phyloP scores from a whole-genome alignment of 2,888 invertebrate species.

The Trachelus iudaicus region DNA sequence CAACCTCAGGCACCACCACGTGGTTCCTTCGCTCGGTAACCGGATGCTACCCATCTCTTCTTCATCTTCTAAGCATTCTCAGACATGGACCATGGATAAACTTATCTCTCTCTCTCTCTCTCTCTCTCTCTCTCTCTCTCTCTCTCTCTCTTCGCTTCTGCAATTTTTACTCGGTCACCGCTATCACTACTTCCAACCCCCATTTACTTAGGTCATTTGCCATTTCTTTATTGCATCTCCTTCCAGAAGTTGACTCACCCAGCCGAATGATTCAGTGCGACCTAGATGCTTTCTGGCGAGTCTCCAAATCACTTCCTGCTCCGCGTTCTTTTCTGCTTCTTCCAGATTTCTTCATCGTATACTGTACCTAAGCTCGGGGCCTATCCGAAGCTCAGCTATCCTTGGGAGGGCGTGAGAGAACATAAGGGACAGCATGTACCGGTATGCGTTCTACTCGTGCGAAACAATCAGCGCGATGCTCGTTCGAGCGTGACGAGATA shows the following conservation, averaged over 20 bases:
- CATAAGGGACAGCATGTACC: conserved; percentile 44
- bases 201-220: conserved; percentile 37
- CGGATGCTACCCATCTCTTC: not conserved
- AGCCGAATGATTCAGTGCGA: conserved; percentile 51
- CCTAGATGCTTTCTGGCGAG: conserved; percentile 54
- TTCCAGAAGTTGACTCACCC: conserved; percentile 26
- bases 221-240: conserved; percentile 52
- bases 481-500: conserved; percentile 14
- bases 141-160: not conserved
- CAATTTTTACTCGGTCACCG: conserved; percentile 1
- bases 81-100: not conserved
- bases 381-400: conserved; percentile 38
- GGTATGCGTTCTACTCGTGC: conserved; percentile 34
- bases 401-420: conserved; percentile 33
- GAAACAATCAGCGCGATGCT: conserved; percentile 50
- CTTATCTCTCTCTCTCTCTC: conserved; percentile 3
- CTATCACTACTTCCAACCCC: not conserved
- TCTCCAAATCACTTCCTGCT: conserved; percentile 60
- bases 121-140: not conserved
- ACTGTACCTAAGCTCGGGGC: not conserved
- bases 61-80: not conserved
- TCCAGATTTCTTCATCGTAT: conserved; percentile 11
- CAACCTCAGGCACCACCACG: conserved; percentile 6
- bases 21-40: conserved; percentile 11
- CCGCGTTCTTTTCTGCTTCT: conserved; percentile 21